Base-by-base conservation (phyloP, 2,888 invertebrate species). In the Pocota personata region DNA sequence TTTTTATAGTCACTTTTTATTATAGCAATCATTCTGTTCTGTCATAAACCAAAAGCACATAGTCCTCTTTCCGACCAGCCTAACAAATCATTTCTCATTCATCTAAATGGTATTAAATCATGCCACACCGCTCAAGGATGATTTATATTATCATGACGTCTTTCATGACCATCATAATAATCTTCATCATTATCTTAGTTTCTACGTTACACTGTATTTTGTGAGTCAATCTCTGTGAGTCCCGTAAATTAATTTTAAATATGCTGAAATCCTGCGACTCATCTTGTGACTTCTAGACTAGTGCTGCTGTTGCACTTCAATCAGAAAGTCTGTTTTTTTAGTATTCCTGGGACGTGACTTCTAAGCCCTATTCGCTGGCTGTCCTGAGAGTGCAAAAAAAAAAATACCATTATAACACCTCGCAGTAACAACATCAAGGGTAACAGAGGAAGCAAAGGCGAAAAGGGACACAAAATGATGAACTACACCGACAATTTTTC, bases 171-270 rank as follows among this genome's bases (percentile, higher is more conserved):
- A 30, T 58, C 72, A 62, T 83, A 83, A 73, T 83, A 83, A 75
- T 83, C 73, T 57, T 48, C 79, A 58, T 83, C 80, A 84, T 84
- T 75, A 80, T 84, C 64, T 35, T 60, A 46, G 66, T 67, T 76
- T 60, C 12, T 50, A 32, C 24, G 14, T n/a, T 58, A 19, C 1
- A 8, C 8, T 1, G 10, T 1, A 32, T 40, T n/a, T 12, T 16
- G 27, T 21, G 30, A 10, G 16, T 27, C 37, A 52, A 37, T 57
- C 12, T 4, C 35, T 1, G 10, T 10, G 10, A 57, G 82, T 55
- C 14, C 21, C 16, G 79, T 50, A 75, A 86, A 84, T 84, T 80
- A 86, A 82, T 86, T 86, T 82, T 48, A 66, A 72, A 86, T 76
- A 77, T 67, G 40, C 71, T 72, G 30, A 79, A 79, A 72, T 64